A percentile compares a stretch with the other conserved stretches of the same genome.
Conservation (phyloP, 2,113 vertebrate species). For the Poeciliopsis retropinna region DNA sequence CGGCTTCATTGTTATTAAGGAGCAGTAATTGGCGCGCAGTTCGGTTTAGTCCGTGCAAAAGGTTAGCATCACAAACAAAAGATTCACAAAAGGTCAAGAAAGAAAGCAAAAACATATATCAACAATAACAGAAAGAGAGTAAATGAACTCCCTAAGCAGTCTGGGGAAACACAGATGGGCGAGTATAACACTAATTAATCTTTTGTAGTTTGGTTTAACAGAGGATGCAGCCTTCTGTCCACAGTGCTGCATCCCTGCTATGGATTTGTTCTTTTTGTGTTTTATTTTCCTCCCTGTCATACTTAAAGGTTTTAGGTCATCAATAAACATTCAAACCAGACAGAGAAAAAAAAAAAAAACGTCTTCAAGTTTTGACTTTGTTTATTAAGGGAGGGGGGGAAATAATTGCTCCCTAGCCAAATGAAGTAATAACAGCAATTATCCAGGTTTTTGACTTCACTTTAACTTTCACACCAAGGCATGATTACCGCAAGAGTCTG, state of each 20-base stretch:
- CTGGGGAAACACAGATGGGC: neutral
- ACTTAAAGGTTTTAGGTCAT: too few species aligned
- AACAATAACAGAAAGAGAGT: slow-evolving; percentile 5
- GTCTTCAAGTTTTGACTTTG: neutral
- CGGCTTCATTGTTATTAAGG: slow-evolving; percentile 63
- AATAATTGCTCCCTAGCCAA: neutral
- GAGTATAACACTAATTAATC: neutral
- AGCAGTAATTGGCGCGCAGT: slow-evolving; percentile 42
- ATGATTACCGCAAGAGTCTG: too few species aligned
- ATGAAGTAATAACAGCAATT: neutral
- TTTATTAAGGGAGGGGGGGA: neutral
- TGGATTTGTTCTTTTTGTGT: too few species aligned
- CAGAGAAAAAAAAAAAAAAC: too few species aligned
- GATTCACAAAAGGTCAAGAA: slow-evolving; percentile 65
- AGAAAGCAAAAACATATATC: slow-evolving; percentile 38
- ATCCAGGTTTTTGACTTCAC: too few species aligned
- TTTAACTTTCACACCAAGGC: too few species aligned
- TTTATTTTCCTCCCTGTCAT: too few species aligned
- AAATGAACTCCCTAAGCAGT: slow-evolving; percentile 31
- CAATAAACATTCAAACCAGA: too few species aligned
- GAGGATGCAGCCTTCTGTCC: slow-evolving; percentile 22
- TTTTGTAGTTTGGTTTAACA: neutral
- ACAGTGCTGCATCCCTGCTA: neutral
- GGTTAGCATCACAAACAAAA: slow-evolving; percentile 46
- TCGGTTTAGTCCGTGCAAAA: slow-evolving; percentile 45